Evolutionary conservation across 2,888 invertebrate genomes (phyloP).

Genomic region (Campopleginae sp.): DNA sequence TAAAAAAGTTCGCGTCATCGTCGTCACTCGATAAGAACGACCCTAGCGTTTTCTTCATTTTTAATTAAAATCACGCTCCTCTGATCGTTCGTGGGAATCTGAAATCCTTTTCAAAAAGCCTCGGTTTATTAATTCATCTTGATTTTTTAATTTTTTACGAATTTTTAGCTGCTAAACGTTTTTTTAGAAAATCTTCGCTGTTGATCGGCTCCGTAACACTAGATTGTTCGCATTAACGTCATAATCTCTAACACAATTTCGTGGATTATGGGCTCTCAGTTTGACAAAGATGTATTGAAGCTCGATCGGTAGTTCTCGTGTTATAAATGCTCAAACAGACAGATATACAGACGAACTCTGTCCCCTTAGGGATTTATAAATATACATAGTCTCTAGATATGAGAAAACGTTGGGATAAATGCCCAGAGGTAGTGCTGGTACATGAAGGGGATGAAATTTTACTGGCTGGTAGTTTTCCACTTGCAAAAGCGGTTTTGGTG

Average conservation of each 20-base stretch:
- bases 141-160: neutral
- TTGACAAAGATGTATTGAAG: neutral
- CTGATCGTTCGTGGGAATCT: neutral
- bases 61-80: neutral
- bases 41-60: too few species aligned
- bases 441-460: constrained; percentile 3
- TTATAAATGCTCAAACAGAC: neutral
- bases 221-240: neutral
- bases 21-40: too few species aligned
- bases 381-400: neutral
- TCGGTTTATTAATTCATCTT: neutral
- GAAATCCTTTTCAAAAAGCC: neutral
- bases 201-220: neutral
- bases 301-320: neutral
- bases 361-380: neutral
- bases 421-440: constrained; percentile 7
- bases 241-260: neutral
- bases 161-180: too few species aligned
- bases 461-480: constrained; percentile 11
- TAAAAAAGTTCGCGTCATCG: neutral
- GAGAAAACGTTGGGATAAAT: constrained; percentile 1
- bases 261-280: neutral
- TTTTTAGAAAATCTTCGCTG: too few species aligned
- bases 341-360: neutral
- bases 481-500: neutral